These are phyloP conservation scores for Actenoides hombroni DNA, from an alignment of 2,113 vertebrate species.

Conservation along the genomic window DNA sequence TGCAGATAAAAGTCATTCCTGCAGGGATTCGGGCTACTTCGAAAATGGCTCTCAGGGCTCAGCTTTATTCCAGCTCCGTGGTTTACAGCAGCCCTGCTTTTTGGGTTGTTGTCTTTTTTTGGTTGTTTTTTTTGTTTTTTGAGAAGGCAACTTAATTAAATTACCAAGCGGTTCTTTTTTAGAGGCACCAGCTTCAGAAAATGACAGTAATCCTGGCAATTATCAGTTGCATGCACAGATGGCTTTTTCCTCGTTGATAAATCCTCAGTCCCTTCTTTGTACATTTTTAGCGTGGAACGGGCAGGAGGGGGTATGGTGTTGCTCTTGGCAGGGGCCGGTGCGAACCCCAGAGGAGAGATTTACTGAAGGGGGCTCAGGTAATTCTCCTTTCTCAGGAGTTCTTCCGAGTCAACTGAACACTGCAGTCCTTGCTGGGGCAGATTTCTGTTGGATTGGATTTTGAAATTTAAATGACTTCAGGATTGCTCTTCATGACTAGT, in stretches of 20 bases:
- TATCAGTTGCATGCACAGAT: conserved; percentile 56
- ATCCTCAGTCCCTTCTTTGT: conserved; percentile 1
- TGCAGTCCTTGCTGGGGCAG: rapidly evolving
- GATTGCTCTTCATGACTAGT: background rate
- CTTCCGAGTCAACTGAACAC: rapidly evolving
- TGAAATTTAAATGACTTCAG: background rate
- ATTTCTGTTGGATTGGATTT: background rate
- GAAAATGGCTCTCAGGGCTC: background rate
- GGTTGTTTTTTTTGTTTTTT: background rate
- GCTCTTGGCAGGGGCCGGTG: background rate
- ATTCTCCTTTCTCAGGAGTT: background rate
- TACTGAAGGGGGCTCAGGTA: background rate
- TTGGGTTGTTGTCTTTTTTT: too few species aligned
- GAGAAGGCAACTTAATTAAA: conserved; percentile 68
- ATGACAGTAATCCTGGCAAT: conserved; percentile 53
- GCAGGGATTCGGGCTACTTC: conserved; percentile 60
- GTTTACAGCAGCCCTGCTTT: conserved; percentile 35
- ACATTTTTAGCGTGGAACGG: background rate
- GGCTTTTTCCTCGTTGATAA: conserved; percentile 48
- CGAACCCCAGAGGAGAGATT: rapidly evolving
- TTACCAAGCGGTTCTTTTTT: conserved; percentile 60
- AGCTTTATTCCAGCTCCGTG: conserved; percentile 23
- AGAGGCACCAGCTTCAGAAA: conserved; percentile 53
- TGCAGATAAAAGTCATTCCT: conserved; percentile 70
- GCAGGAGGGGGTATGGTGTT: background rate